phyloP scores from a whole-genome alignment of 2,797 vertebrate genomes.

The Esox masquinongy region DNA sequence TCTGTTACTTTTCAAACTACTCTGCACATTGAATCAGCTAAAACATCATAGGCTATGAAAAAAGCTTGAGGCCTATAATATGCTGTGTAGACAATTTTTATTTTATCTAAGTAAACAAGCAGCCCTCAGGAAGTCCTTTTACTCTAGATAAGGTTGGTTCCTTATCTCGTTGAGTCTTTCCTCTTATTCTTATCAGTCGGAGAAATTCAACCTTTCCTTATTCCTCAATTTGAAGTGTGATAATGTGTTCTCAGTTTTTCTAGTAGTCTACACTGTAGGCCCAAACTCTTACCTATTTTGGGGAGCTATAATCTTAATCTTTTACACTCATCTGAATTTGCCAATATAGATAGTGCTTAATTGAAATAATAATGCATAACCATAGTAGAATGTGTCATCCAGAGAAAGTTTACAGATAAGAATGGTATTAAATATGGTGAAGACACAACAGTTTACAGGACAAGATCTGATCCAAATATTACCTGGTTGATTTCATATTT shows the following conservation, averaged over 20 bases:
- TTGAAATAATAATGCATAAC: too few relatives aligned
- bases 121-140: background rate
- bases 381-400: too few relatives aligned
- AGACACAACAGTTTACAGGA: too few relatives aligned
- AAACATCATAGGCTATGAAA: background rate
- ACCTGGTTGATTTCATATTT: too few relatives aligned
- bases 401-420: too few relatives aligned
- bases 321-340: background rate
- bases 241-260: conserved; percentile 1
- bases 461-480: too few relatives aligned
- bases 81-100: background rate
- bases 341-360: too few relatives aligned
- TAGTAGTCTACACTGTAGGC: background rate
- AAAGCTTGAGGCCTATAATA: background rate
- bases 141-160: background rate
- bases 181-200: background rate
- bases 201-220: background rate
- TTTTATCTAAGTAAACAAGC: background rate
- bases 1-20: background rate
- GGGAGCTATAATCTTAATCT: background rate
- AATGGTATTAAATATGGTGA: too few relatives aligned
- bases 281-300: background rate
- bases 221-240: background rate
- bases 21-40: background rate
- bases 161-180: background rate